Base-by-base conservation (phyloP, 2,797 vertebrate genomes). In the Pachyuromys duprasi region DNA sequence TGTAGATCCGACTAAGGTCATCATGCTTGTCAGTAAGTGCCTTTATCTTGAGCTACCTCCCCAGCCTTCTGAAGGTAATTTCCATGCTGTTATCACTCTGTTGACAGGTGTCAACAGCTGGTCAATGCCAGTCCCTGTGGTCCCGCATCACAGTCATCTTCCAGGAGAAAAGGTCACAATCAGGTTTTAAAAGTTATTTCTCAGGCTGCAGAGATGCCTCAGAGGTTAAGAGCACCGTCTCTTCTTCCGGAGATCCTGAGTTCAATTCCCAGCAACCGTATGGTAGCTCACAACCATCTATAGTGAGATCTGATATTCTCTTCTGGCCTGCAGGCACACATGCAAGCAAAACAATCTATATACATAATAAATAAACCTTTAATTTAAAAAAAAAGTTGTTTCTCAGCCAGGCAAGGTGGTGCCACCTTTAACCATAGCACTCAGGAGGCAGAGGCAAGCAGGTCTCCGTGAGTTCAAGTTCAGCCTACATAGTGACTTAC, bases 71-170 rank as follows among this genome's bases (percentile, higher is more conserved):
- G 33, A 22, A 79, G 80, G 76, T 45, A 80, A 80, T 26, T 80
- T 83, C 88, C 53, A 4, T 60, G 80, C 69, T 67, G 0, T 65
- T 90, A 20, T 86, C 75, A 69, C 72, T 63, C 14, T 67, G 15
- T 92, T 31, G 33, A 94, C 69, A 93, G 28, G 12, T 86, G n/a
- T 79, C 82, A 69, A 39, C 17, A 89, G 75, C 72, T 39, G 62
- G 5, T 90, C 76, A 65, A 75, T 95, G 74, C 36, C 83, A 94
- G 78, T 86, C 76, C 84, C 84, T 95, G 63, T 62, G 17, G 17
- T 26, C 24, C 36, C 57, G 31, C 45, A 18, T 28, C 87, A 91
- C 79, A 55, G 8, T 79, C 39, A 76, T 81, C 62, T 95, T 94
- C 60, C 55, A 24, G 42, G 49, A 49, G 49, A 49, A 49, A 49